Percentiles rank a stretch among this genome's conserved stretches.
Evolutionary conservation across 2,797 vertebrate genomes (phyloP).

Genomic region (Cygnus olor): DNA sequence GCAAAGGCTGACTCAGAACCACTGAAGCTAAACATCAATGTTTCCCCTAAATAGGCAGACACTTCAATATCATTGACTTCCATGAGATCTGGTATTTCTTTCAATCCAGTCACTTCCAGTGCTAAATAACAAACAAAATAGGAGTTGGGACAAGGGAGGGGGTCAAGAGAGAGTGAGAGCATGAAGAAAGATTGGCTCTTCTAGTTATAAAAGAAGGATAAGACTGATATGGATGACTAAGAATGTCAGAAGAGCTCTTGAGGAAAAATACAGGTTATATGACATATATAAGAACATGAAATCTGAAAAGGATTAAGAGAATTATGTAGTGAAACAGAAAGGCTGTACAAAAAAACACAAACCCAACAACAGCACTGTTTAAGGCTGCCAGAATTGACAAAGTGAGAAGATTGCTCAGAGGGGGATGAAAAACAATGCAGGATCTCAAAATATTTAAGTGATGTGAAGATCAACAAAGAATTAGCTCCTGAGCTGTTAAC

Average conservation of each 20-base stretch:
- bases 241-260: constrained; percentile 26
- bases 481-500: neutral
- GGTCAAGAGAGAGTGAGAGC: neutral
- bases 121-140: constrained; percentile 19
- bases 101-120: neutral
- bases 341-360: neutral
- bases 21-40: constrained; percentile 54
- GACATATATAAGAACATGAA: constrained; percentile 38
- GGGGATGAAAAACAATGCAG: constrained; percentile 24
- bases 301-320: constrained; percentile 45
- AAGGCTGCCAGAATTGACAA: constrained; percentile 17
- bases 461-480: neutral
- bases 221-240: constrained; percentile 23
- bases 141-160: neutral
- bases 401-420: constrained; percentile 22
- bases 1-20: constrained; percentile 71
- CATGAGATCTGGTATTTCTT: constrained; percentile 47
- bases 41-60: constrained; percentile 54
- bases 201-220: constrained; percentile 17
- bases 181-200: neutral
- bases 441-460: constrained; percentile 11
- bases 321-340: constrained; percentile 29
- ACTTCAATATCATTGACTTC: constrained; percentile 53
- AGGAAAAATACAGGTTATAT: constrained; percentile 37
- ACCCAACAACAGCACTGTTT: neutral